Percentiles rank a stretch among this genome's conserved stretches.
Evolutionary conservation across 1,140 invertebrate species (phyloP).

Genomic region (Atopsyche davidsoni): DNA sequence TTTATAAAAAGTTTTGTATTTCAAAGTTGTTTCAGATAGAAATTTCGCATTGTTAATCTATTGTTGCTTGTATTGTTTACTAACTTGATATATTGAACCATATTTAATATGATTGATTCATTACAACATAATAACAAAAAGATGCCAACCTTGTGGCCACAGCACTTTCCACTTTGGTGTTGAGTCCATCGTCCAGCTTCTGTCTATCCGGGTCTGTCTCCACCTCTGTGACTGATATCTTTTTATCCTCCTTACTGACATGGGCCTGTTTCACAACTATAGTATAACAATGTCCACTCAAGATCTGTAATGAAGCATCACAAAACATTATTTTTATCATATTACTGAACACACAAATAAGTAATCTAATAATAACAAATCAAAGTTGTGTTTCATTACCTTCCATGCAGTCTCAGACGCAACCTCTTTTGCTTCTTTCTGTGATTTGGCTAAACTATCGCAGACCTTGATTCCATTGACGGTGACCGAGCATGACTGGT

Average conservation of each 20-base stretch:
- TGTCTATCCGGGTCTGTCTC: slow-evolving; percentile 18
- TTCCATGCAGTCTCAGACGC: slow-evolving; percentile 9
- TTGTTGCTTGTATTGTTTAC: no score
- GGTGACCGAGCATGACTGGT: slow-evolving; percentile 1
- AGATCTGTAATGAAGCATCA: slow-evolving; percentile 30
- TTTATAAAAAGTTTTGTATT: no score
- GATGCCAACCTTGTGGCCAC: slow-evolving; percentile 35
- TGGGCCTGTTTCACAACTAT: slow-evolving; percentile 39
- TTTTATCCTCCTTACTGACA: slow-evolving; percentile 33
- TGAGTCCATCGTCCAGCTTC: slow-evolving; percentile 16
- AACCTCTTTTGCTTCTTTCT: slow-evolving; percentile 20
- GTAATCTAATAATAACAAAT: background rate
- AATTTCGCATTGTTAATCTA: no score
- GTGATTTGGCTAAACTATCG: background rate
- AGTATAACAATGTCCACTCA: slow-evolving; percentile 31
- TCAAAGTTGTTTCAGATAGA: no score
- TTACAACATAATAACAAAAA: no score
- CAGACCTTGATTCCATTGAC: slow-evolving; percentile 11
- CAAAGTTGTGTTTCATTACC: slow-evolving; percentile 3
- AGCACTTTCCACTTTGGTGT: slow-evolving; percentile 34
- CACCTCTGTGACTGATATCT: slow-evolving; percentile 35
- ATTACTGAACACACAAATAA: background rate
- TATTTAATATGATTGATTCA: no score
- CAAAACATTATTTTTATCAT: slow-evolving; percentile 1
- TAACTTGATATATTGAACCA: no score